Conservation (phyloP, 92 coral and sea anemone genomes). For the Palythoa heliodiscus region DNA sequence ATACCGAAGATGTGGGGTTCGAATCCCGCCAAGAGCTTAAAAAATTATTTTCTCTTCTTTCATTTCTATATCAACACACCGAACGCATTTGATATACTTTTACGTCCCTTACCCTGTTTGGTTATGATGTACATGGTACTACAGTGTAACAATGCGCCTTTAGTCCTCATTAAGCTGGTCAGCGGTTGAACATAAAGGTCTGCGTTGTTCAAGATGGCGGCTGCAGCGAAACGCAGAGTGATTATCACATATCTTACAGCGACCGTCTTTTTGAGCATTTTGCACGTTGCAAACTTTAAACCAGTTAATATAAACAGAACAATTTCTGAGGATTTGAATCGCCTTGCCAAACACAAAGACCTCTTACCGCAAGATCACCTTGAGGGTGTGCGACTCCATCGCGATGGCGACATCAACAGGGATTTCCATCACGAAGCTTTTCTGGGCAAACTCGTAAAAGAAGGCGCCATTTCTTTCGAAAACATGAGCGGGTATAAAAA, state of each 20-base stretch:
- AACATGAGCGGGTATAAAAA: slow-evolving; percentile 87
- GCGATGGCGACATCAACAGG: slow-evolving; percentile 95
- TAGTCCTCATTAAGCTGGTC: slow-evolving; percentile 7
- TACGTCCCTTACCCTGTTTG: no score
- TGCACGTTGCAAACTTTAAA: slow-evolving; percentile 35
- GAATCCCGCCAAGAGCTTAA: no score
- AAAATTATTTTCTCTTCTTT: no score
- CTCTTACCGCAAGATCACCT: slow-evolving; percentile 87
- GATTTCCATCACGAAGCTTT: slow-evolving; percentile 96
- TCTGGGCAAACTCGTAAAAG: slow-evolving; percentile 87
- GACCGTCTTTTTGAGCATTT: slow-evolving; percentile 4
- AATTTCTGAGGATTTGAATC: slow-evolving; percentile 45
- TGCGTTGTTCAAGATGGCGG: slow-evolving; percentile 25
- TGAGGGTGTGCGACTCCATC: slow-evolving; percentile 85
- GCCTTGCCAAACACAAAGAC: slow-evolving; percentile 62
- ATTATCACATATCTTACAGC: not conserved
- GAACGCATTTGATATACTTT: no score
- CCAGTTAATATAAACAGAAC: slow-evolving; percentile 52
- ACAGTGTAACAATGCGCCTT: slow-evolving; percentile 34
- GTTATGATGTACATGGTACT: no score
- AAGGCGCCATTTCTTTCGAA: slow-evolving; percentile 81
- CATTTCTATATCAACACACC: no score
- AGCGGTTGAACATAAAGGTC: not conserved
- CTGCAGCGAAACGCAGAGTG: not conserved
- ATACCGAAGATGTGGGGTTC: no score